Evolutionary conservation across 2,113 vertebrate genomes (phyloP).

Genomic region (Eurystomus gularis): DNA sequence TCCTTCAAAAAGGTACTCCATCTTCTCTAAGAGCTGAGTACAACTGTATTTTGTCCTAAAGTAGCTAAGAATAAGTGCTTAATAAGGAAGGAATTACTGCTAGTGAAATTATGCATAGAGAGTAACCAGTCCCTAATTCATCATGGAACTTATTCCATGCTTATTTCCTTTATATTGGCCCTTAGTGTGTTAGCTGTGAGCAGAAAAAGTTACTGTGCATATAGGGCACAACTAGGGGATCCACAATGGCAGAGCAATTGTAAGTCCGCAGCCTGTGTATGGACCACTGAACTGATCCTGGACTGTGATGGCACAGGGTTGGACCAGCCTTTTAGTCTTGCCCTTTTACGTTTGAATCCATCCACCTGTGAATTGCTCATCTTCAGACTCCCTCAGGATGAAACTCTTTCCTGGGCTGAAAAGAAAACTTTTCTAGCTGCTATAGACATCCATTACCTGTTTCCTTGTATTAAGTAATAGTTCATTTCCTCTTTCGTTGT

Average conservation of each 20-base stretch:
- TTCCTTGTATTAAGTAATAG: neutral
- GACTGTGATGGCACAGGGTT: accelerated
- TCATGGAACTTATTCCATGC: neutral
- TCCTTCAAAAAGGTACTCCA: neutral
- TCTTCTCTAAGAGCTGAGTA: neutral
- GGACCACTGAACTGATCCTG: neutral
- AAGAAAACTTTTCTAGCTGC: neutral
- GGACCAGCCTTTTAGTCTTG: neutral
- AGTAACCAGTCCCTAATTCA: neutral
- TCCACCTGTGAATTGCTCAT: neutral
- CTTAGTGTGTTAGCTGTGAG: neutral
- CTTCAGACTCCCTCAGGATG: neutral
- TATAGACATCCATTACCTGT: neutral
- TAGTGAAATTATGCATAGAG: neutral
- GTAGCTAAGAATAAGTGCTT: neutral
- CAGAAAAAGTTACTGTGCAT: neutral
- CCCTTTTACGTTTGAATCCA: neutral
- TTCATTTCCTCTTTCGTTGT: neutral
- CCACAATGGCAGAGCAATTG: neutral
- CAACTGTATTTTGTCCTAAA: neutral
- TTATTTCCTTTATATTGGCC: neutral
- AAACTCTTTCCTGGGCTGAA: neutral
- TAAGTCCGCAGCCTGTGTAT: neutral
- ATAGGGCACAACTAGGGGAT: neutral
- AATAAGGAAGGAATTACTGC: neutral